phyloP scores from a whole-genome alignment of 2,113 vertebrate genomes.

The Ptilorrhoa leucosticta region DNA sequence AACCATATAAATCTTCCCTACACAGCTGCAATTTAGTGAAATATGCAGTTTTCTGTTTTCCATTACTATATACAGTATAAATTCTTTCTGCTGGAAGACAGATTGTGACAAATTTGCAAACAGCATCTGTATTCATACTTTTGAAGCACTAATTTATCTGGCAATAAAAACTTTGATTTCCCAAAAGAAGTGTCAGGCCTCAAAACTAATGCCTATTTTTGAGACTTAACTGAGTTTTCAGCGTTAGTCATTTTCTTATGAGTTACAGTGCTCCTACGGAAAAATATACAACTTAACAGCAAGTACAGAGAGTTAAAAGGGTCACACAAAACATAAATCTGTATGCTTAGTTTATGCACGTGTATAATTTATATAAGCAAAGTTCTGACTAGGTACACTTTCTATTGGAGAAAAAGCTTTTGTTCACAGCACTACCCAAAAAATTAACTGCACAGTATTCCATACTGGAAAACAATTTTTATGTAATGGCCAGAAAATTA shows the following conservation, averaged over 20 bases:
- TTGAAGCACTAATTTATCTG: conserved; percentile 79
- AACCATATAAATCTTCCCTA: conserved; percentile 74
- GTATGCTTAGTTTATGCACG: conserved; percentile 58
- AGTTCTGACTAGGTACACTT: conserved; percentile 59
- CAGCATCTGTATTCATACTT: conserved; percentile 76
- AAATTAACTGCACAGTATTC: conserved; percentile 19
- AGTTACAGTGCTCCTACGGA: conserved; percentile 69
- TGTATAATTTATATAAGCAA: conserved; percentile 72
- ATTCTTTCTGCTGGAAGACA: conserved; percentile 76
- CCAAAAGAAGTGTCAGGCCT: conserved; percentile 74
- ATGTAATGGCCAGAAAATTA: neutral
- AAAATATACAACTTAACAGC: conserved; percentile 79
- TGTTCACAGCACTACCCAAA: conserved; percentile 47
- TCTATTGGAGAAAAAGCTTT: conserved; percentile 55
- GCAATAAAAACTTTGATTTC: conserved; percentile 82
- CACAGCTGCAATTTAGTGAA: conserved; percentile 78
- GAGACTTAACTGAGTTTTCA: conserved; percentile 75
- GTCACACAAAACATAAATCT: conserved; percentile 78
- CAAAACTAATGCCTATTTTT: conserved; percentile 72
- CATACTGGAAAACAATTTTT: neutral
- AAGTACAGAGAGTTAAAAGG: conserved; percentile 78
- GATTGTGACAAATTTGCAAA: conserved; percentile 79
- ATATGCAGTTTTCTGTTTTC: conserved; percentile 79
- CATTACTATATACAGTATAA: conserved; percentile 82
- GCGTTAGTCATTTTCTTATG: conserved; percentile 71